Percentiles rank a stretch among this genome's conserved stretches.
Evolutionary conservation across 2,888 invertebrate species (phyloP).

Genomic region (Metopia argyrocephala): DNA sequence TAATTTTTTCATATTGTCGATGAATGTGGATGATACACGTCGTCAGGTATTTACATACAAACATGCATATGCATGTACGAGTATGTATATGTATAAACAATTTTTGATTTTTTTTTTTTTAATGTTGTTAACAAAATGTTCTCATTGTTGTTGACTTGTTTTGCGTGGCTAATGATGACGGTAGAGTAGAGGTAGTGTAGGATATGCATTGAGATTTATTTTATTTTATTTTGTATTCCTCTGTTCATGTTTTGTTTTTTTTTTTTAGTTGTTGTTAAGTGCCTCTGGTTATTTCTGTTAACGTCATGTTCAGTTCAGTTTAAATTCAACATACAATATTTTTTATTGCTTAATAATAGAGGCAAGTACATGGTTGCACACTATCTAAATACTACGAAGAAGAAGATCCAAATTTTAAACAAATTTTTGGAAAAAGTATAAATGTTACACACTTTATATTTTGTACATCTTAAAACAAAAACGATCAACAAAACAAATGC

Average conservation of each 20-base stretch:
- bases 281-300: constrained; percentile 54
- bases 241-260: no score
- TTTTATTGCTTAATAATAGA: constrained; percentile 62
- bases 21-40: no score
- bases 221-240: background rate
- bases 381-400: constrained; percentile 38
- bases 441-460: no score
- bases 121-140: constrained; percentile 62
- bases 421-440: constrained; percentile 20
- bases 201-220: constrained; percentile 4
- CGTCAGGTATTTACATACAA: no score
- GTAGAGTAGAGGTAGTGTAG: background rate
- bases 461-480: no score
- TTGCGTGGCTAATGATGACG: constrained; percentile 50
- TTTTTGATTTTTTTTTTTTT: constrained; percentile 20
- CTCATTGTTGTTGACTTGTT: constrained; percentile 62
- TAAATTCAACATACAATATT: constrained; percentile 67
- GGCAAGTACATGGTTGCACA: constrained; percentile 36
- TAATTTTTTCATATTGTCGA: constrained; percentile 34
- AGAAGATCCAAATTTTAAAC: constrained; percentile 36
- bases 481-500: no score
- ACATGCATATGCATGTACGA: background rate
- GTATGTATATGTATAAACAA: background rate
- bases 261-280: background rate
- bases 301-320: constrained; percentile 43